A percentile compares a stretch with the other conserved stretches of the same genome.
Conservation (phyloP, 2,888 invertebrate genomes). For the Alentia gelatinosa region DNA sequence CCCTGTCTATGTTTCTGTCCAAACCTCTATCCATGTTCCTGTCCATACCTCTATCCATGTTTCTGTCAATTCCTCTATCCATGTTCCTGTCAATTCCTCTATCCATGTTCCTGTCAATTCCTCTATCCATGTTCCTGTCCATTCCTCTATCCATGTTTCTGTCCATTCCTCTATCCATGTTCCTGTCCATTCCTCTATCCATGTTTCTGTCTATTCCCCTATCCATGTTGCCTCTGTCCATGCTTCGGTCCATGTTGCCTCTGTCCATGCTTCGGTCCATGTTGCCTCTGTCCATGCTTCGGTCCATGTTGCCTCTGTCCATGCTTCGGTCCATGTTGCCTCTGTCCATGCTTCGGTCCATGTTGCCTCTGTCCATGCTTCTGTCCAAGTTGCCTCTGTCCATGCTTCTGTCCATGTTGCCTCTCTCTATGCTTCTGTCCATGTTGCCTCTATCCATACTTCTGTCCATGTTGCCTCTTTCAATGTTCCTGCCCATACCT, state of each 20-base stretch:
- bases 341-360: not conserved
- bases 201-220: not conserved
- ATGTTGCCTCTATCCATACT: not conserved
- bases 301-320: conserved; percentile 9
- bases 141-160: conserved; percentile 7
- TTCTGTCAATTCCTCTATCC: not conserved
- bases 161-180: conserved; percentile 23
- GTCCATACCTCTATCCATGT: conserved; percentile 43
- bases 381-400: not conserved
- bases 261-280: not conserved
- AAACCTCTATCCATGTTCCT: conserved; percentile 6
- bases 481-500: conserved; percentile 28
- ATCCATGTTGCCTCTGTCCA: conserved; percentile 7
- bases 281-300: not conserved
- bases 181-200: conserved; percentile 20
- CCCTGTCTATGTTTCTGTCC: conserved; percentile 20
- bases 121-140: not conserved
- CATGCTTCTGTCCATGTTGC: not conserved
- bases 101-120: conserved; percentile 17
- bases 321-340: not conserved
- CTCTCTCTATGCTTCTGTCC: conserved; percentile 28
- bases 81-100: not conserved
- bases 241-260: not conserved
- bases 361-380: not conserved
- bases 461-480: conserved; percentile 47